Evolutionary conservation across 2,113 vertebrate genomes (phyloP).

Genomic region (Petaurus breviceps): DNA sequence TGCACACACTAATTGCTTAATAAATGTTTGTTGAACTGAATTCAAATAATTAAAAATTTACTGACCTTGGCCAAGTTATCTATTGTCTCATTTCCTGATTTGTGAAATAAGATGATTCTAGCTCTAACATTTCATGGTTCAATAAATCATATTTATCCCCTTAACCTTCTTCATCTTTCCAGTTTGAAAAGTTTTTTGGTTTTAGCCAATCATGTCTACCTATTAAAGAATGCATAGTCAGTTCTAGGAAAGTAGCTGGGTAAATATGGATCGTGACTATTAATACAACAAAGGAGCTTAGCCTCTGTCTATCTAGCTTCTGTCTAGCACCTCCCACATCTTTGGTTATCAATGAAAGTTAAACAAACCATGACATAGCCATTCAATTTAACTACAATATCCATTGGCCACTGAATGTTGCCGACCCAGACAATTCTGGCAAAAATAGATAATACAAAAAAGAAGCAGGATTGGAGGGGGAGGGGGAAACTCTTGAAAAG

Average conservation of each 20-base stretch:
- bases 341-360: not conserved
- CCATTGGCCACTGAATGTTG: not conserved
- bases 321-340: not conserved
- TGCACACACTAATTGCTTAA: not conserved
- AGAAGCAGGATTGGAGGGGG: not conserved
- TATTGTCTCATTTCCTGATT: not conserved
- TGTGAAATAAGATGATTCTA: not conserved
- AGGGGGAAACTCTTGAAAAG: not conserved
- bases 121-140: not conserved
- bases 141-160: not conserved
- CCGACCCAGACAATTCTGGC: not conserved
- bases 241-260: not conserved
- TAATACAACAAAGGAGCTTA: constrained; percentile 5
- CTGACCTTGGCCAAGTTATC: not conserved
- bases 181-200: not conserved
- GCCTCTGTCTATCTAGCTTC: not conserved
- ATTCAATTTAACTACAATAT: constrained; percentile 22
- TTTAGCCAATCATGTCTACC: constrained; percentile 21
- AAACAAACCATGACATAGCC: not conserved
- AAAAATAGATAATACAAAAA: not conserved
- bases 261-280: not conserved
- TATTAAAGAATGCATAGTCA: not conserved
- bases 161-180: constrained; percentile 25
- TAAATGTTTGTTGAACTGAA: not conserved
- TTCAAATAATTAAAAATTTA: not conserved